Evolutionary conservation across 2,888 invertebrate genomes (phyloP).

Genomic region (Nomada ruficornis): DNA sequence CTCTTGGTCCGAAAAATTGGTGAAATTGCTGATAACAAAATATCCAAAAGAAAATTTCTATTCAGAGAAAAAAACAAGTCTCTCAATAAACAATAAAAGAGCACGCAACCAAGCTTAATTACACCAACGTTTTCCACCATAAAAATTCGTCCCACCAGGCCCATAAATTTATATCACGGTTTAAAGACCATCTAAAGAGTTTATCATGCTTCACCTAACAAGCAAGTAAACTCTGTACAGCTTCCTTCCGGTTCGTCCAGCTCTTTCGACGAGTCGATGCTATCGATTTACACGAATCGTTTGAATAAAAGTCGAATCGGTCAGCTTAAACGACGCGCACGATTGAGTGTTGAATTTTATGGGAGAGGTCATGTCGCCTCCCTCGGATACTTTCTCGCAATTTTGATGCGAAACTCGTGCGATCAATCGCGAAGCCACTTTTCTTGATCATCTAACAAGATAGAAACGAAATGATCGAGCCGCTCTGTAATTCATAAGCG

Average conservation of each 20-base stretch:
- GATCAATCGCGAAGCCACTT: background rate
- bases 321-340: conserved; percentile 6
- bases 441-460: conserved; percentile 23
- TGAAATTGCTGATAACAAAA: too few relatives aligned
- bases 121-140: too few relatives aligned
- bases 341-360: background rate
- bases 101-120: too few relatives aligned
- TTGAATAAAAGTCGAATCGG: conserved; percentile 35
- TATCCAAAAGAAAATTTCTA: too few relatives aligned
- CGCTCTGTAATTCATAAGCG: conserved; percentile 55
- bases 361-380: too few relatives aligned
- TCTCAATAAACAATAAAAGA: too few relatives aligned
- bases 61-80: too few relatives aligned
- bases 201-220: background rate
- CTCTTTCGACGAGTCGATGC: conserved; percentile 20
- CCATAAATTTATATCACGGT: background rate
- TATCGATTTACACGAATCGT: conserved; percentile 28
- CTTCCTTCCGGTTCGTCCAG: background rate
- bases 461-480: background rate
- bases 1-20: too few relatives aligned
- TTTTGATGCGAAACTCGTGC: background rate
- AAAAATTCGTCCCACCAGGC: too few relatives aligned
- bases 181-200: background rate
- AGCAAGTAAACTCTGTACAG: background rate
- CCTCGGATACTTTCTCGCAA: too few relatives aligned